Evolutionary conservation across 2,888 invertebrate genomes (phyloP), one percentile per base, ranked within the genome.

Genomic region (Parnassius apollo): DNA sequence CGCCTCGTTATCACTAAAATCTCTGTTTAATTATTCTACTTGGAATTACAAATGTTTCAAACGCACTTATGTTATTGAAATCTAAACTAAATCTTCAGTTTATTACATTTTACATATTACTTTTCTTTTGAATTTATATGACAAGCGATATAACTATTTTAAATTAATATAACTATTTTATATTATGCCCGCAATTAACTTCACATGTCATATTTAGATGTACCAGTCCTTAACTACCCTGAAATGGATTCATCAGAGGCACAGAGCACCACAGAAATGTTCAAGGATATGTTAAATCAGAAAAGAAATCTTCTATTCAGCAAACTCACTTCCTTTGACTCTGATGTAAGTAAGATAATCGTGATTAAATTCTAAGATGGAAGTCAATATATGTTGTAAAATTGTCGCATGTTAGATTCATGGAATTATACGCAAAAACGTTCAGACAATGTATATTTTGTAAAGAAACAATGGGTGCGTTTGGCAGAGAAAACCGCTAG

Each of bases 261-360:
- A 3, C 96, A 96, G 75, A 96, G 96, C 57, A 96, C 97, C 2
- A 95, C 97, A 0, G 98, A 98, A 77, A 97, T 98, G 94, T 96
- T 98, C 83, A 95, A 97, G 78, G 98, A 98, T 77, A 96, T 98
- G 94, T 93, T 98, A 72, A 97, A 96, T 71, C 98, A 98, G 82
- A 98, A 98, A 85, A 94, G 98, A 71, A 96, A 98, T 78, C 94
- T 96, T 76, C 92, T 98, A 42, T 93, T 97, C 69, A 96, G 96
- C 82, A 97, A 96, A 88, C 92, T 98, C 62, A 96, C 97, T 62
- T 98, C 96, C 9, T 97, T 95, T 82, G 98, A 96, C 77, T 97
- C 97, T 1, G 98, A 98, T 89, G 97, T 98, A 93, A 95, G 95
- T 94, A 80, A 74, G 60, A 65, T 75, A 59, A 46, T 58, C n/a